Base-by-base conservation (phyloP, 2,797 vertebrate genomes). In the Dermochelys coriacea region DNA sequence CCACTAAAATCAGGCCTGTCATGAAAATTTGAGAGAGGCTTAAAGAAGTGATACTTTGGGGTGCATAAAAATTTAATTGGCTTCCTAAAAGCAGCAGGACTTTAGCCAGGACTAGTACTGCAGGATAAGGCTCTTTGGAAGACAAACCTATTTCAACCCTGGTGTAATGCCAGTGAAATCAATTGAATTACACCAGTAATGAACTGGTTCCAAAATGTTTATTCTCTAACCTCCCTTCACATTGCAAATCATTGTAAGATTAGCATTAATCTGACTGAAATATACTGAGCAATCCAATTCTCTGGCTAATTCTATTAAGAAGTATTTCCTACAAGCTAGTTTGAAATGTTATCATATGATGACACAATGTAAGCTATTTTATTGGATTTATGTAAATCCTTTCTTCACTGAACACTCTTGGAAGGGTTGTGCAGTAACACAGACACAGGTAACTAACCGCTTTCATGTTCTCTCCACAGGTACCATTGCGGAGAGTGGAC, bases 181-280 rank as follows among this genome's bases (percentile, higher is more conserved):
- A 94, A 96, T 55, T 89, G 83, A 90, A 74, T 96, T 91, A 88
- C 0, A 93, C 91, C n/a, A 84, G 94, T 94, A 96, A 88, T 95
- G 1, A 96, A 97, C 85, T 80, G 75, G 90, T 52, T 89, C 45
- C 12, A 91, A 77, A 91, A 78, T 93, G 57, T 97, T 97, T 96
- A 97, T 97, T 97, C 91, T 96, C 47, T 89, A 93, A 97, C 77
- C 34, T 97, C 91, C 71, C 59, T 94, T 97, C 79, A 92, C 55
- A 83, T 87, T 93, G 52, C 91, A 98, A 98, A 97, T 97, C 64
- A 1, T 91, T 89, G 80, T 91, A 97, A 97, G 93, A 97, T 97
- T 98, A 97, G 41, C 87, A 95, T 96, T 98, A 98, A 98, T 97
- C 96, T 97, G 95, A 96, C 90, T 96, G 90, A 96, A 97, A 97